Evolutionary conservation across 2,888 invertebrate genomes (phyloP).

Genomic region (Phytoseiulus persimilis): DNA sequence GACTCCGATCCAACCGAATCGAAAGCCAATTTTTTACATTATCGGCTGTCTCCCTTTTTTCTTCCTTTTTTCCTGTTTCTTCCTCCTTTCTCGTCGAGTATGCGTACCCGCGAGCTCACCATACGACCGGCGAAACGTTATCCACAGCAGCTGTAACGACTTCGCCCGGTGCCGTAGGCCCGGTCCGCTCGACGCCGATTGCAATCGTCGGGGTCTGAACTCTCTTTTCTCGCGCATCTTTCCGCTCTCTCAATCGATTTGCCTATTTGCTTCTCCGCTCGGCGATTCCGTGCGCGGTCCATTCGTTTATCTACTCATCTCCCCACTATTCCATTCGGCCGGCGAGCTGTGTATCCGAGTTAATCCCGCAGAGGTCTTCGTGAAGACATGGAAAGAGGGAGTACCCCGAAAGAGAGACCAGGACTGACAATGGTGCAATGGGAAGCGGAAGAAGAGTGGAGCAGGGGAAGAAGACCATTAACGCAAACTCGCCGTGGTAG

Average conservation of each 20-base stretch:
- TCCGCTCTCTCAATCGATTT: too few relatives aligned
- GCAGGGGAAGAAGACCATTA: neutral
- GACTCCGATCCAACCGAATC: neutral
- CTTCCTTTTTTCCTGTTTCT: neutral
- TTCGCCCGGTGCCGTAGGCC: too few relatives aligned
- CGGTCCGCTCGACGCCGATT: too few relatives aligned
- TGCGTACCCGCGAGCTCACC: neutral
- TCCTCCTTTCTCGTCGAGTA: neutral
- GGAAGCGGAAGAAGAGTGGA: too few relatives aligned
- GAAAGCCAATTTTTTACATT: neutral
- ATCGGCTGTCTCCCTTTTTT: neutral
- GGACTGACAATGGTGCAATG: too few relatives aligned
- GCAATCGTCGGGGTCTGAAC: too few relatives aligned
- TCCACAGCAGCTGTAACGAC: too few relatives aligned
- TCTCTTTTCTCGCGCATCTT: too few relatives aligned
- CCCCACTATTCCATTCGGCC: neutral
- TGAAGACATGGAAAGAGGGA: neutral
- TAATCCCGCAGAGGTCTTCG: neutral
- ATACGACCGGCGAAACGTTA: neutral
- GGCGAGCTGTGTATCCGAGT: neutral
- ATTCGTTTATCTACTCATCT: neutral
- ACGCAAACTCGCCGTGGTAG: neutral
- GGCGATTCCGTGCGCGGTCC: neutral
- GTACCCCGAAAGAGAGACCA: too few relatives aligned
- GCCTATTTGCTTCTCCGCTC: too few relatives aligned